Percentiles rank a stretch among this genome's conserved stretches.
Conservation (phyloP, 2,888 invertebrate species). For the Heliconius aoede region DNA sequence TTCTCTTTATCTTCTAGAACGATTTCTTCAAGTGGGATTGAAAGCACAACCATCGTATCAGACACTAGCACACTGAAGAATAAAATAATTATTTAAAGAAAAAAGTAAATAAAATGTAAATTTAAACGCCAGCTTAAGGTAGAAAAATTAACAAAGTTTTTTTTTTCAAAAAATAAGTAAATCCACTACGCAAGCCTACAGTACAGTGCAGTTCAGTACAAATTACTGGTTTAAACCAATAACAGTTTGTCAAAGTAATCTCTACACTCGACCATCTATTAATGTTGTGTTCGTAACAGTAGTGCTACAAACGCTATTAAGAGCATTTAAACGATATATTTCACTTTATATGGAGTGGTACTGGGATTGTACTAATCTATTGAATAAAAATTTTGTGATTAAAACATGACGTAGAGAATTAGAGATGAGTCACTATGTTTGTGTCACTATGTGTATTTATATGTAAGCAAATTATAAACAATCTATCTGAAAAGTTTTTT, state of each 20-base stretch:
- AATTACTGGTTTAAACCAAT: constrained; percentile 29
- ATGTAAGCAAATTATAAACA: too few species aligned
- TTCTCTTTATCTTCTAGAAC: too few species aligned
- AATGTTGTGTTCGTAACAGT: constrained; percentile 32
- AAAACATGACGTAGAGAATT: not conserved
- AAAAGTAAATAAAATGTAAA: not conserved
- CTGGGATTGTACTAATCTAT: too few species aligned
- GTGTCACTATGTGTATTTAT: too few species aligned
- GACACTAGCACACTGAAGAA: too few species aligned
- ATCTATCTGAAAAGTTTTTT: too few species aligned
- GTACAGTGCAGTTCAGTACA: constrained; percentile 4
- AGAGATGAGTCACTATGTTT: not conserved
- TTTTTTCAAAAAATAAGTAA: not conserved
- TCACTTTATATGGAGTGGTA: not conserved
- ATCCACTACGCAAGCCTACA: not conserved
- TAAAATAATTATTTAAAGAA: not conserved
- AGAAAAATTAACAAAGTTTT: not conserved
- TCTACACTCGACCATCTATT: constrained; percentile 26
- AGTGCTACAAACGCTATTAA: constrained; percentile 26
- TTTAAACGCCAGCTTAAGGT: not conserved
- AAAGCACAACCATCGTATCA: too few species aligned
- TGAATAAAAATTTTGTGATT: not conserved
- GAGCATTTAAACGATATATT: constrained; percentile 15
- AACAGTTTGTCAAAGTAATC: constrained; percentile 36
- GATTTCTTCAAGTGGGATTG: too few species aligned